Evolutionary conservation across 2,888 invertebrate genomes (phyloP).

Genomic region (Volucella inflata): DNA sequence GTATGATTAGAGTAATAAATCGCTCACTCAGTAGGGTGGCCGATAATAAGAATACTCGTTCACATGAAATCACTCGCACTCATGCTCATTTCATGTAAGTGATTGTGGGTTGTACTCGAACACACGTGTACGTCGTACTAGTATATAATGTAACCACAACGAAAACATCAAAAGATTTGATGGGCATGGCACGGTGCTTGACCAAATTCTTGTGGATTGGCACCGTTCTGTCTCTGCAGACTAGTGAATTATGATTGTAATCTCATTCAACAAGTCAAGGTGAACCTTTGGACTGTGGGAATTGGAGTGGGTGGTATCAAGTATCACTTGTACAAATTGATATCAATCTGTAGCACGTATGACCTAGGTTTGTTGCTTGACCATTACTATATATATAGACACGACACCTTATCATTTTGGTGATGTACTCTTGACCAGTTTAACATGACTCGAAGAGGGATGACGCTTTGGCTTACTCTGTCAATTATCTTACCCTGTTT

Average conservation of each 20-base stretch:
- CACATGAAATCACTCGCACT: neutral
- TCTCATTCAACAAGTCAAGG: conserved; percentile 45
- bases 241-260: conserved; percentile 34
- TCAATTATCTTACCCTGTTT: conserved; percentile 11
- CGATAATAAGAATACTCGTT: too few species aligned
- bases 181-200: too few species aligned
- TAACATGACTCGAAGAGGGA: neutral
- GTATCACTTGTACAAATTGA: conserved; percentile 40
- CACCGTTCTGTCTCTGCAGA: neutral
- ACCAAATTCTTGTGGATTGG: too few species aligned
- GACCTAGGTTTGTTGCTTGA: conserved; percentile 16
- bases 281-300: conserved; percentile 5
- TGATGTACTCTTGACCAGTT: neutral
- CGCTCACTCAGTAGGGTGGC: too few species aligned
- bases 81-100: too few species aligned
- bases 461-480: neutral
- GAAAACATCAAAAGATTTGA: too few species aligned
- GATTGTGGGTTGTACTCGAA: neutral
- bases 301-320: conserved; percentile 48
- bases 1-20: too few species aligned
- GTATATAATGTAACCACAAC: too few species aligned
- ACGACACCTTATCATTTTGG: conserved; percentile 7
- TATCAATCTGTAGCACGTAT: conserved; percentile 51
- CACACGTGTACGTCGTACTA: neutral
- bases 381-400: conserved; percentile 44